Evolutionary conservation across 1,140 invertebrate species (phyloP).

Genomic region (Ceratosolen fusciceps): DNA sequence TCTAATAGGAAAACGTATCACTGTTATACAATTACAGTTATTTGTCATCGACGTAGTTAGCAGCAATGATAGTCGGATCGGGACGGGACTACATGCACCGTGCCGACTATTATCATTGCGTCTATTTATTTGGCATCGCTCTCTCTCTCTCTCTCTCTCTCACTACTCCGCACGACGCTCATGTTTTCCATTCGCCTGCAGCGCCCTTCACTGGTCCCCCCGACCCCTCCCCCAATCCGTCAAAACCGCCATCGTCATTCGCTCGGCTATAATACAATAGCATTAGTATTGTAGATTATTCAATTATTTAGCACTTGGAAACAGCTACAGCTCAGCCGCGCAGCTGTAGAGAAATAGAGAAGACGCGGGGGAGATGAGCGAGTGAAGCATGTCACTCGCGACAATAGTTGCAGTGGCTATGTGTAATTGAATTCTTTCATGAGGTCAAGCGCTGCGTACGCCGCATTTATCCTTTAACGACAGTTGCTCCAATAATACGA

Average conservation of each 20-base stretch:
- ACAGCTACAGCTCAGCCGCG: neutral
- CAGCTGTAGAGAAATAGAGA: conserved; percentile 18
- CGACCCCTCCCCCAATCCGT: neutral
- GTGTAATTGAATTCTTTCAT: conserved; percentile 62
- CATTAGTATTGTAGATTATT: conserved; percentile 56
- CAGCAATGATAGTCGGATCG: conserved; percentile 46
- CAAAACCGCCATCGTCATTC: conserved; percentile 29
- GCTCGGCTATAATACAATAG: conserved; percentile 50
- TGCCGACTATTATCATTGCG: conserved; percentile 6
- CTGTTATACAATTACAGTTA: conserved; percentile 35
- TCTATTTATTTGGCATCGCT: neutral
- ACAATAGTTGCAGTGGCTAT: conserved; percentile 43
- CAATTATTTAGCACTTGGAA: conserved; percentile 57
- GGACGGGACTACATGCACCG: conserved; percentile 14
- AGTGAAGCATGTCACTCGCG: conserved; percentile 2
- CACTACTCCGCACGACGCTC: neutral
- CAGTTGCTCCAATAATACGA: conserved; percentile 57
- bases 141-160: neutral
- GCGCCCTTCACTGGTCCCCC: neutral
- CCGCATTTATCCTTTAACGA: conserved; percentile 47
- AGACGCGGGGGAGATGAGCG: neutral
- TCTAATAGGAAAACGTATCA: conserved; percentile 31
- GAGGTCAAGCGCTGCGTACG: conserved; percentile 52
- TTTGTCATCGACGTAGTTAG: conserved; percentile 36
- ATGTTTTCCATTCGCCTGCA: neutral